These are phyloP conservation scores for Malurus leucopterus DNA, from an alignment of 2,797 vertebrate genomes.

Conservation along the genomic window DNA sequence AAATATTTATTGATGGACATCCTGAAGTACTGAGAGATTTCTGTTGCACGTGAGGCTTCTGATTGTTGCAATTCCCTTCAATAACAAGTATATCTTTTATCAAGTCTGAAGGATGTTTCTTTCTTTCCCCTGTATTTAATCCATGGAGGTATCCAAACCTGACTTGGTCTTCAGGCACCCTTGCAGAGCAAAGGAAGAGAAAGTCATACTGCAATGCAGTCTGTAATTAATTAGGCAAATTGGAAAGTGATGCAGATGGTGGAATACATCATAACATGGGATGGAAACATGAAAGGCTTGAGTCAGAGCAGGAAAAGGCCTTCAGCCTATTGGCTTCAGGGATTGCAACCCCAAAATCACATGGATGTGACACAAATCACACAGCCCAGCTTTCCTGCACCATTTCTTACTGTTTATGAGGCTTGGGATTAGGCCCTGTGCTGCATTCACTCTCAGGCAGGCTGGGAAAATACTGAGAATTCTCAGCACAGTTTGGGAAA, in stretches of 20 bases:
- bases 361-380: neutral
- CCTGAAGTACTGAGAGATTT: neutral
- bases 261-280: neutral
- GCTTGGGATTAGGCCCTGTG: neutral
- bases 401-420: neutral
- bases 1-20: neutral
- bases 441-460: neutral
- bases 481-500: neutral
- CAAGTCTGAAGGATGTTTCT: neutral
- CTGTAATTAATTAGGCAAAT: neutral
- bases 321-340: neutral
- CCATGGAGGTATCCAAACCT: neutral
- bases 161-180: neutral
- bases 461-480: neutral
- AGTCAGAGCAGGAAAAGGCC: neutral
- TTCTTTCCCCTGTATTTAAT: neutral
- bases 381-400: neutral
- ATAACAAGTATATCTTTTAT: neutral
- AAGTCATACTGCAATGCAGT: neutral
- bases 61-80: neutral
- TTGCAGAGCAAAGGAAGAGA: neutral
- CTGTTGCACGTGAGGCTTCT: neutral
- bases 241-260: neutral
- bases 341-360: neutral
- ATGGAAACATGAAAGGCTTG: neutral